phyloP scores from a whole-genome alignment of 2,888 invertebrate species.

The Amorpha juglandis region DNA sequence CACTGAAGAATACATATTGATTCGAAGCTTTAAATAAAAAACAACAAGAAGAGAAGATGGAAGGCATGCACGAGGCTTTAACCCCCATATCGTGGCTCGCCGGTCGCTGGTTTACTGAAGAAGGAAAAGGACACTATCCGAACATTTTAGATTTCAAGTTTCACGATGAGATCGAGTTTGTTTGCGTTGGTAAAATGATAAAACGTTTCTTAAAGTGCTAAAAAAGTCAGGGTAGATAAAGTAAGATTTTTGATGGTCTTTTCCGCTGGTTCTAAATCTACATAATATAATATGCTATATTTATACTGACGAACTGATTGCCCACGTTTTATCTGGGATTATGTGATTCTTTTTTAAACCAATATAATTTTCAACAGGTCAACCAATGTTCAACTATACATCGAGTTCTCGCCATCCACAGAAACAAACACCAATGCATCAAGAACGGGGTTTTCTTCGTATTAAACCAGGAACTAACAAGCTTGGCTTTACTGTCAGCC shows the following conservation, averaged over 20 bases:
- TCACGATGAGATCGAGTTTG: conserved; percentile 83
- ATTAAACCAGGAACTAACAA: conserved; percentile 82
- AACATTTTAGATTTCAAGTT: conserved; percentile 84
- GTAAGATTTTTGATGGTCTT: too few species aligned
- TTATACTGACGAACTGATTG: too few species aligned
- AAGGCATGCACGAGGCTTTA: conserved; percentile 71
- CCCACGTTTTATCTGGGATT: too few species aligned
- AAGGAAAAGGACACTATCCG: conserved; percentile 82
- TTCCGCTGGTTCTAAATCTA: too few species aligned
- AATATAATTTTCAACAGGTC: conserved; percentile 66
- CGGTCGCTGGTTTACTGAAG: conserved; percentile 83
- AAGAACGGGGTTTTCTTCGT: conserved; percentile 85
- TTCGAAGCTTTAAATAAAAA: too few species aligned
- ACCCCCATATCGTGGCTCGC: conserved; percentile 84
- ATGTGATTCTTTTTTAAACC: too few species aligned
- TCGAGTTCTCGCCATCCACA: conserved; percentile 81
- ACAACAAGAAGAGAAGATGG: too few species aligned
- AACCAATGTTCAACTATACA: conserved; percentile 85
- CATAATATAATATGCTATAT: too few species aligned
- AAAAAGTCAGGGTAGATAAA: too few species aligned
- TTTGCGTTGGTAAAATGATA: conserved; percentile 68
- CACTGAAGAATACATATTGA: too few species aligned
- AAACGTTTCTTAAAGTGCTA: conserved; percentile 62
- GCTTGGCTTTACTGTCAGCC: conserved; percentile 82
- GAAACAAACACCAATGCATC: conserved; percentile 84